Conservation (phyloP, 2,797 vertebrate species). For the Selene dorsalis region DNA sequence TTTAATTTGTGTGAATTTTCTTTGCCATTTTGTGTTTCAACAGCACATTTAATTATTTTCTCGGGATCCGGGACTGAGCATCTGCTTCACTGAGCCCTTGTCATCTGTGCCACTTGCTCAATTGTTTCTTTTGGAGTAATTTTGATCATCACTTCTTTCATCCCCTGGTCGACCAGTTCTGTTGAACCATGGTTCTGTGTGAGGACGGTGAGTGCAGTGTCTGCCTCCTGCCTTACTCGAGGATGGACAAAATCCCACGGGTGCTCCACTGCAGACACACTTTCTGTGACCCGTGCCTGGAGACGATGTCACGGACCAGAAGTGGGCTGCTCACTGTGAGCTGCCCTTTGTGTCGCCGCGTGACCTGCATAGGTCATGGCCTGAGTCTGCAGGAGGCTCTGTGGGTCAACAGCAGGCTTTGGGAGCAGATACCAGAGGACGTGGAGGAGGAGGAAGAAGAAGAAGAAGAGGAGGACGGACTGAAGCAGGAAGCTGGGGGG, state of each 20-base stretch:
- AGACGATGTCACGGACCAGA: constrained; percentile 66
- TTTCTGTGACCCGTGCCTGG: constrained; percentile 83
- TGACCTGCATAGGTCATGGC: constrained; percentile 76
- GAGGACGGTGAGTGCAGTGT: constrained; percentile 84
- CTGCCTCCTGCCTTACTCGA: constrained; percentile 78
- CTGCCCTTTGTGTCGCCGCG: constrained; percentile 84
- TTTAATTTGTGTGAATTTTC: too few species aligned
- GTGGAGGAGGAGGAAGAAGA: constrained; percentile 39
- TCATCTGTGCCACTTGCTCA: background rate
- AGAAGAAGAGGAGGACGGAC: constrained; percentile 37
- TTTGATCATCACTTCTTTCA: background rate
- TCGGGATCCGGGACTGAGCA: too few species aligned
- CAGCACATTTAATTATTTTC: background rate
- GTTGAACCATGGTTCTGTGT: constrained; percentile 75
- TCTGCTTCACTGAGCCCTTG: constrained; percentile 10
- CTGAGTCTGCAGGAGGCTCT: constrained; percentile 79
- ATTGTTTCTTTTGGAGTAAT: background rate
- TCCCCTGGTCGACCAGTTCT: background rate
- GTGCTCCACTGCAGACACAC: constrained; percentile 85
- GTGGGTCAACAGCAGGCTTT: constrained; percentile 81
- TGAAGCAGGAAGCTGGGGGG: constrained; percentile 33
- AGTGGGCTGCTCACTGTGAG: constrained; percentile 70
- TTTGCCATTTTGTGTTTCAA: too few species aligned
- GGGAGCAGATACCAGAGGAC: constrained; percentile 78
- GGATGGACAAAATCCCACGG: constrained; percentile 78